Conservation (phyloP, 2,113 vertebrate species). For the Corythornis madagascariensis region DNA sequence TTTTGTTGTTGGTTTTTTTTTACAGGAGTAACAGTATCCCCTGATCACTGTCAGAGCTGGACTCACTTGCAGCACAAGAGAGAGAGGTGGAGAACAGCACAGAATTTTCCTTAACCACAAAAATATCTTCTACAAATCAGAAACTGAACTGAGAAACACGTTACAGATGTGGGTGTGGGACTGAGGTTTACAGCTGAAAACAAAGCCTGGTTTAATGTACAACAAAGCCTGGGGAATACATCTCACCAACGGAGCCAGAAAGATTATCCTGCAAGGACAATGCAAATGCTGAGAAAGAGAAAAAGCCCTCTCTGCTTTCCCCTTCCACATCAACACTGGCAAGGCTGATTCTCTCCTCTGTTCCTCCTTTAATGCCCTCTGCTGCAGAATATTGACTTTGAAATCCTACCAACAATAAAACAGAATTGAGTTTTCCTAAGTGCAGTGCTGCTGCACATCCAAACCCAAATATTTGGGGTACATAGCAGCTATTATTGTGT, state of each 20-base stretch:
- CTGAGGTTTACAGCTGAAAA: background rate
- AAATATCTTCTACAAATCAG: conserved; percentile 11
- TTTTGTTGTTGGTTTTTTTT: background rate
- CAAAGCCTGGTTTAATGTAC: background rate
- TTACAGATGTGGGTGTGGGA: conserved; percentile 23
- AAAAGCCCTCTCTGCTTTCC: background rate
- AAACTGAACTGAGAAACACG: background rate
- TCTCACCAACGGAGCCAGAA: background rate
- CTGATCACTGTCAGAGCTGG: background rate
- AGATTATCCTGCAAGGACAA: background rate
- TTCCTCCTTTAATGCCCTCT: conserved; percentile 18
- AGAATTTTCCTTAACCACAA: background rate
- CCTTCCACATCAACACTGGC: background rate
- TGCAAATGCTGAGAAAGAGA: background rate
- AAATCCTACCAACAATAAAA: conserved; percentile 12
- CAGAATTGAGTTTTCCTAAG: background rate
- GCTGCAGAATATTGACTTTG: conserved; percentile 8
- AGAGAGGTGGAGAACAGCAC: background rate
- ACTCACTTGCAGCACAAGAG: background rate
- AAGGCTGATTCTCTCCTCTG: background rate
- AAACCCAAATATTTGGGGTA: background rate
- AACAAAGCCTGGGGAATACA: background rate
- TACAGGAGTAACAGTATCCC: background rate
- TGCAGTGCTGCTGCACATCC: background rate
- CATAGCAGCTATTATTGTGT: background rate